Base-by-base conservation (phyloP, 2,113 vertebrate genomes). In the Istiophorus platypterus region DNA sequence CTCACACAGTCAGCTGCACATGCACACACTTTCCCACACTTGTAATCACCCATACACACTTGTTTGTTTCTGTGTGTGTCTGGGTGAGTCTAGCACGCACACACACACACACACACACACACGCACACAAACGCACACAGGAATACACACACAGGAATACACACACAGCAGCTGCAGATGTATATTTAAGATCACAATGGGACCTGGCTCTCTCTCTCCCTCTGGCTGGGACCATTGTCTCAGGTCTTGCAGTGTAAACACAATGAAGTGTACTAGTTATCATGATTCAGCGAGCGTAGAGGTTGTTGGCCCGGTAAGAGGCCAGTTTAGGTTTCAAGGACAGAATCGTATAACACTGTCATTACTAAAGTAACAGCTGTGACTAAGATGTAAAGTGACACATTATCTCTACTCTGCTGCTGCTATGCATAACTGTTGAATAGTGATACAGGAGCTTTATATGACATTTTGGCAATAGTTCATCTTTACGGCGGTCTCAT, bases 321-420 rank as follows among this genome's bases (percentile, higher is more conserved):
- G 74, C 45, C 47, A 83, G 78, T 86, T 88, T 82, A 69, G 82
- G 86, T 91, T 91, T 92, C 86, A 91, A 86, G 88, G 88, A 59
- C 85, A 88, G 85, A 90, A 70, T 91, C 89, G 20, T 89, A 82
- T 90, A 91, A 82, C 91, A 57, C 69, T 89, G 86, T 90, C 90
- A 86, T 91, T 88, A 89, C 80, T 59, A 78, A 90, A 82, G 85
- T 82, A 88, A 83, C 88, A 86, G 81, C 84, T 84, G 86, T 87
- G 92, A 85, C 90, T 79, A 79, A 85, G 77, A 89, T 84, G 87
- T 81, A 89, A 84, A 88, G 76, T 52, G 80, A 87, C 85, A 92
- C 75, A 76, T 70, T 88, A 85, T 85, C 89, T 88, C 72, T 64
- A 71, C 74, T 73, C 75, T 41, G 71, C 73, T 66, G 64, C 84